Evolutionary conservation across 2,797 vertebrate species (phyloP).

Genomic region (Selene dorsalis): DNA sequence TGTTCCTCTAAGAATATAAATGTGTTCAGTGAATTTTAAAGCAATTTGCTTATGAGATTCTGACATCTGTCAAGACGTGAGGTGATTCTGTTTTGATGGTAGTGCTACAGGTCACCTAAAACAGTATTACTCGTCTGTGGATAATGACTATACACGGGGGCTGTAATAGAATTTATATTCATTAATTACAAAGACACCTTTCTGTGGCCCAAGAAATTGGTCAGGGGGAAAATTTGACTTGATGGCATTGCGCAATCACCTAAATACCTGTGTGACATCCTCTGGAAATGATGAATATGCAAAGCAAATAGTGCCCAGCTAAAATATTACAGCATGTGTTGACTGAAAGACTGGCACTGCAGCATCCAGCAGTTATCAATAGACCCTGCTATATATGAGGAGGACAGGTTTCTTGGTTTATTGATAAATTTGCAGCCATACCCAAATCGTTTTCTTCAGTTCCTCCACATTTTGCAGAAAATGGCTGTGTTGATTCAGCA

Average conservation of each 20-base stretch:
- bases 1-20: not conserved
- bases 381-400: not conserved
- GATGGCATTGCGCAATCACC: not conserved
- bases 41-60: conserved; percentile 11
- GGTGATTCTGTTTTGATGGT: conserved; percentile 28
- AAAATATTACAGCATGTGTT: not conserved
- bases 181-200: not conserved
- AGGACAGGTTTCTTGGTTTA: not conserved
- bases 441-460: not conserved
- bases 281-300: not conserved
- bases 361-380: not conserved
- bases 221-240: not conserved
- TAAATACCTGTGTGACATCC: not conserved
- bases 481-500: conserved; percentile 2
- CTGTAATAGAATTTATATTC: conserved; percentile 6
- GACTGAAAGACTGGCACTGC: not conserved
- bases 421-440: not conserved
- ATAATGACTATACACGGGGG: conserved; percentile 20
- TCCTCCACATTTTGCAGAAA: not conserved
- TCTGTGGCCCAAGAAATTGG: not conserved
- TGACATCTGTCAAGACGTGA: conserved; percentile 32
- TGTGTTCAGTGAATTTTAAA: not conserved
- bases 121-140: not conserved
- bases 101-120: conserved; percentile 35
- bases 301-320: not conserved